Conservation (phyloP, 1,140 invertebrate genomes). For the silkworm (Bombyx mori) region ASM3026992v2 NC_085110.1:13412001-13412500, state of each 20-base stretch:
- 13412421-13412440: conserved; percentile 25
- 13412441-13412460: background rate
- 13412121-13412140: conserved; percentile 45
- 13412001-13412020: no score
- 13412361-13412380: conserved; percentile 57
- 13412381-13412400: conserved; percentile 62
- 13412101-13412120: conserved; percentile 50
- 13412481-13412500: background rate
- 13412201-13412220: conserved; percentile 24
- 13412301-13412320: conserved; percentile 52
- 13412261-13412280: no score
- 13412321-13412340: conserved; percentile 66
- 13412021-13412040: background rate
- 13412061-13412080: conserved; percentile 44
- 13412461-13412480: no score
- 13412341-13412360: conserved; percentile 54
- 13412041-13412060: conserved; percentile 41
- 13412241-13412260: background rate
- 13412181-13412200: conserved; percentile 63
- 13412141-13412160: conserved; percentile 48
- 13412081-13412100: conserved; percentile 64
- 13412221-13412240: background rate
- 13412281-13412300: no score
- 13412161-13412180: conserved; percentile 51
- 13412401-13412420: conserved; percentile 47